These are phyloP conservation scores for Ericerus pela DNA, from an alignment of 1,140 invertebrate genomes.

Conservation along the genomic window DNA sequence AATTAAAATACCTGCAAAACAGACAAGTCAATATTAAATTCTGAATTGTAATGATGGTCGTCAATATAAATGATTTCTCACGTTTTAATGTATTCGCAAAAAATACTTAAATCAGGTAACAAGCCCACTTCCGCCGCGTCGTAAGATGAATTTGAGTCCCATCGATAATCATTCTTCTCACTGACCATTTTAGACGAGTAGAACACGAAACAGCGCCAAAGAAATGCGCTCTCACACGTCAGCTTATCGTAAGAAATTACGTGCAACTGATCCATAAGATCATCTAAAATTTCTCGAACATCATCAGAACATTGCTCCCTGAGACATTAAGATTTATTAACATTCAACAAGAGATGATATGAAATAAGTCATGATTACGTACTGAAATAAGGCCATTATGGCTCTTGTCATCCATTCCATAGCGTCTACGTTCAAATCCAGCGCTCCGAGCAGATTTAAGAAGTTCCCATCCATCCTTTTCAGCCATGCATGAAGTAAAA, in stretches of 20 bases:
- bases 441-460: neutral
- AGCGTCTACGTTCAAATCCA: neutral
- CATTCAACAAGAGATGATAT: neutral
- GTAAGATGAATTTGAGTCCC: neutral
- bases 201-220: slow-evolving; percentile 3
- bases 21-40: neutral
- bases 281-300: neutral
- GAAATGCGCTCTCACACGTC: neutral
- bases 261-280: neutral
- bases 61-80: neutral
- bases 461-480: neutral
- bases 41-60: neutral
- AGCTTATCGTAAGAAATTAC: neutral
- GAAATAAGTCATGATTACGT: neutral
- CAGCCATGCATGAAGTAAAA: slow-evolving; percentile 1
- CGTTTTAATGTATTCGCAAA: neutral
- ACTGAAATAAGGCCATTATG: neutral
- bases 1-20: neutral
- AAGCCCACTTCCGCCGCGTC: neutral
- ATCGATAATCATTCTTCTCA: neutral
- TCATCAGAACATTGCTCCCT: neutral
- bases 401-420: neutral
- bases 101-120: neutral
- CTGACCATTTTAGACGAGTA: neutral
- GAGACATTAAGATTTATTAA: neutral